Evolutionary conservation across 2,113 vertebrate genomes (phyloP), one percentile per base, ranked within the genome.

Genomic region (Micronycteris hirsuta): DNA sequence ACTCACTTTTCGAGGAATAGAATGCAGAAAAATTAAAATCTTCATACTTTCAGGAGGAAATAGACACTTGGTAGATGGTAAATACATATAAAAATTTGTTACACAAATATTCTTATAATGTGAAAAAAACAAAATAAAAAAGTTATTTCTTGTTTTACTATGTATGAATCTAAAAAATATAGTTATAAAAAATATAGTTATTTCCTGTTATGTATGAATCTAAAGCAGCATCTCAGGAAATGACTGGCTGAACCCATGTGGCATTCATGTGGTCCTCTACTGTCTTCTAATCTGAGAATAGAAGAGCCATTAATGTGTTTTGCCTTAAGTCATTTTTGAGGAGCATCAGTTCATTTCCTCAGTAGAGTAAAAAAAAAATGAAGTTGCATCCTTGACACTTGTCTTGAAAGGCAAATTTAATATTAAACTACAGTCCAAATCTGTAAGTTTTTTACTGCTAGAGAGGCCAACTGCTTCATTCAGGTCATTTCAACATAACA

Each of bases 251-350:
- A 8, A 45, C 4, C 70, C 68, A 0, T 8, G 14, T 84, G 97
- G 4, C 14, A 24, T 22, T 84, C 76, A 16, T 49, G 92, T 43
- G 92, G 73, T 56, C 1, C 1, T 82, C 15, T 14, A 3, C 43
- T 78, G 96, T 93, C 92, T 97, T 95, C 63, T 85, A 5, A 17
- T 31, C 56, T 61, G 61, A 93, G 89, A 96, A 67, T 45, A 85
- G 82, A 92, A 86, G 74, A 95, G 7, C 68, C 90, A 77, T 93
- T 97, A 93, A 94, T 83, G 71, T 88, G 38, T 96, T 95, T 93
- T 77, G 91, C 93, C 82, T 70, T 9, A 61, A 70, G 86, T 86
- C 92, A 97, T 95, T 68, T 96, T 93, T 94, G 77, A 54, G 43
- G 88, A 47, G 16, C 74, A 94, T 43, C 11, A 36, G 15, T 91